A percentile compares a stretch with the other conserved stretches of the same genome.
phyloP scores from a whole-genome alignment of 1,140 invertebrate species.

The Drosophila tristis region DNA sequence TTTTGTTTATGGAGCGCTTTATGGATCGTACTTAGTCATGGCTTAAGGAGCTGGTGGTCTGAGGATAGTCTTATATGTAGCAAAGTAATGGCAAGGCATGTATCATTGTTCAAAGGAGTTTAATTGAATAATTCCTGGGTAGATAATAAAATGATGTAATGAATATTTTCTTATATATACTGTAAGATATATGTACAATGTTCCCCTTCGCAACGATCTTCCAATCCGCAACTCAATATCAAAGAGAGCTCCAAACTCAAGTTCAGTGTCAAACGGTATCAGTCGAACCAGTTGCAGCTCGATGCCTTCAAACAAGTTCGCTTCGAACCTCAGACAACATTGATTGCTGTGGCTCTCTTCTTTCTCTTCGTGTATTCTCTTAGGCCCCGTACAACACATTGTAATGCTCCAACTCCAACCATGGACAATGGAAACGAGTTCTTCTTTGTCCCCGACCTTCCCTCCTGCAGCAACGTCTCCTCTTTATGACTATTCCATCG shows the following conservation, averaged over 20 bases:
- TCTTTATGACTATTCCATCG: conserved; percentile 15
- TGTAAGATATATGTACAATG: neutral
- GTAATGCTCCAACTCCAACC: conserved; percentile 58
- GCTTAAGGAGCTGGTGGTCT: neutral
- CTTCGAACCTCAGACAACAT: neutral
- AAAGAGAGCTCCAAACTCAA: conserved; percentile 33
- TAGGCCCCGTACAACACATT: conserved; percentile 24
- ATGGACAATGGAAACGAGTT: conserved; percentile 78
- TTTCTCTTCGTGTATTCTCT: conserved; percentile 23
- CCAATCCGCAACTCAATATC: conserved; percentile 33
- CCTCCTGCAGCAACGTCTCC: conserved; percentile 10
- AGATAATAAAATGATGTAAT: neutral
- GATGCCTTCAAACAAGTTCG: conserved; percentile 28
- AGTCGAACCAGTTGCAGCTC: conserved; percentile 35
- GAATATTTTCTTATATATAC: neutral
- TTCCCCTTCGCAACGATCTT: neutral
- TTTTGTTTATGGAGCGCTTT: conserved; percentile 33
- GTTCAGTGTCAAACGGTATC: conserved; percentile 67
- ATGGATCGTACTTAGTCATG: conserved; percentile 6
- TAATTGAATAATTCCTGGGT: neutral
- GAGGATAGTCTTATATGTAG: neutral
- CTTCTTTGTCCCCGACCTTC: conserved; percentile 36
- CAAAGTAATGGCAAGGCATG: neutral
- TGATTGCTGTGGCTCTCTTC: conserved; percentile 23
- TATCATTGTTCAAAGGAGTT: conserved; percentile 10